Base-by-base conservation (phyloP, 2,797 vertebrate genomes). In the Benthosema pterotum region DNA sequence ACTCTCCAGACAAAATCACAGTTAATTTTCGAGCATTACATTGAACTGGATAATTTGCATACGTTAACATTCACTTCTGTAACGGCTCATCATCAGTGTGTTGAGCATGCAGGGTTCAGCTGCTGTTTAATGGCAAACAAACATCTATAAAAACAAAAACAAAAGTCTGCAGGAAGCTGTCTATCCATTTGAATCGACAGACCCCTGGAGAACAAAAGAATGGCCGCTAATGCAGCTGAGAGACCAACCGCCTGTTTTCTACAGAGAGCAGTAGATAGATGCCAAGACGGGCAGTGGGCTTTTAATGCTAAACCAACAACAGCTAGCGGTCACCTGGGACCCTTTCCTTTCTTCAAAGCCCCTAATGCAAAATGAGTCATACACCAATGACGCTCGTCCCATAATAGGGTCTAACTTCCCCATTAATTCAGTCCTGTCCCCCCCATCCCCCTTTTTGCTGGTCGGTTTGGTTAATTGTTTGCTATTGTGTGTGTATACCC, bases 401-500 rank as follows among this genome's bases (percentile, higher is more conserved):
- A 59, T 57, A 60, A 72, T 71, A 71, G 22, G 22, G 22, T 5
- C 22, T 25, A 63, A 38, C 67, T 60, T 77, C 72, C 64, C 62
- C 73, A 72, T 85, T 81, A 85, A 89, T 77, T 65, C 78, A 63
- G 63, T 70, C 25, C 62, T n/a, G n/a, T n/a, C 32, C 22, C 22
- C 22, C 3, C 22, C 22, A 2, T 1, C 9, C 8, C 32, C 32
- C 32, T 78, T 77, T 46, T 15, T 17, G 59, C 70, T 61, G n/a
- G 62, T 38, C 45, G 5, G 52, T 43, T 74, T 83, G 67, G 79
- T 79, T 88, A 79, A 87, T 87, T 81, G 82, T 85, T 80, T 43
- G 58, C 74, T 48, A 65, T 84, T 86, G 81, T 83, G 84, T 80
- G 84, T 80, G 32, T 86, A 79, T 65, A 70, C 69, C 67, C 82